Base-by-base conservation (phyloP, 1,140 invertebrate species). In the Drosophila lini region DNA sequence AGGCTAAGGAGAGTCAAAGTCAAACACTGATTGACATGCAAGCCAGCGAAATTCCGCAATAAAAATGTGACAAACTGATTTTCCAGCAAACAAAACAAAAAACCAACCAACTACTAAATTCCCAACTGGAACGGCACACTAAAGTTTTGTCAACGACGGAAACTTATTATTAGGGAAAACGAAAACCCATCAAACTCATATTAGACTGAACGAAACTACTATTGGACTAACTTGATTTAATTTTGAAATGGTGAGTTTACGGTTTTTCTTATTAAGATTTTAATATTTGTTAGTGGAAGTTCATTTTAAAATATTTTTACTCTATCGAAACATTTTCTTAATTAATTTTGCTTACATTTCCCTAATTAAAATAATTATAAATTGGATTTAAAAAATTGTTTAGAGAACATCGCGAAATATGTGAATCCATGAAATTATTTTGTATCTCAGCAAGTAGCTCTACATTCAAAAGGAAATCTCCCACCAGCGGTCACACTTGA, bases 201-300 rank as follows among this genome's bases (percentile, higher is more conserved):
- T 74, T 69, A 86, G 82, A 86, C 82, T 86, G 82, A 86, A 64
- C n/a, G 52, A 42, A 70, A 53, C 44, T 45, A 79, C 74, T 82
- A 73, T 82, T 80, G 82, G 82, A 86, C 62, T 81, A 84, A 40
- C 16, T 25, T 52, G 55, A 65, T 47, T 65, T 77, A 42, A 40
- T 55, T 73, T 88, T 80, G 44, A 64, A 86, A 80, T 82, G 82
- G 82, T 86, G 48, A 80, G 81, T 78, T 41, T 0, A 1, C 6
- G 5, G 3, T 0, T 53, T 28, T n/a, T 52, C 38, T 38, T 34
- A 3, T 19, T 8, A 19, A 19, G 5, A 28, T 28, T 28, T 19
- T 31, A 4, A 4, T 25, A n/a, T 25, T 28, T 28, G 25, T 28
- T 5, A 28, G 25, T 28, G 25, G 25, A 28, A 6, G 0, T 28